Percentiles rank a stretch among this genome's conserved stretches.
Conservation (phyloP, 2,113 vertebrate species). For the Himantopus leucocephalus region DNA sequence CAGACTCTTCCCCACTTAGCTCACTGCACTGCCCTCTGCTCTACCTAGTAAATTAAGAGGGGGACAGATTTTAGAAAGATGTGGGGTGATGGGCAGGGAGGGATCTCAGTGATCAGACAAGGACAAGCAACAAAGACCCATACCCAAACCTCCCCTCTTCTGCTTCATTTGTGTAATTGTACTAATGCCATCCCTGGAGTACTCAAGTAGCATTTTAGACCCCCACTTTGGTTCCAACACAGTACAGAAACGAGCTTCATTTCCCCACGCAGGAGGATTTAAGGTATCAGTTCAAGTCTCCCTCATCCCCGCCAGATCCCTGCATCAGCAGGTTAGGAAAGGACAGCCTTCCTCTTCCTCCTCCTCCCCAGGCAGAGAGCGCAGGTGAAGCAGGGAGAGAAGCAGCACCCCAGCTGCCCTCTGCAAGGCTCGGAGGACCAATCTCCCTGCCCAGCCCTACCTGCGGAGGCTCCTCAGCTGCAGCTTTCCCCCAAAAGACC, state of each 20-base stretch:
- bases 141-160: neutral
- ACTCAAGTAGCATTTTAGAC: accelerated
- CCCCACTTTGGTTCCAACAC: accelerated
- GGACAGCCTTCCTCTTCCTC: neutral
- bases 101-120: neutral
- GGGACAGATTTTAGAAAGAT: neutral
- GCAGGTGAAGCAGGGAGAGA: neutral
- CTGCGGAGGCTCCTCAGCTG: neutral
- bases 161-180: neutral
- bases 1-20: neutral
- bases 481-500: neutral
- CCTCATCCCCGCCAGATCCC: neutral
- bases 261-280: neutral
- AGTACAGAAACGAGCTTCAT: neutral
- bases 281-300: accelerated
- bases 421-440: neutral
- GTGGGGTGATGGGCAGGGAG: neutral
- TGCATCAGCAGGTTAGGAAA: neutral
- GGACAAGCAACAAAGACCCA: neutral
- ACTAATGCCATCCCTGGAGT: neutral
- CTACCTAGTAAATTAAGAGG: neutral
- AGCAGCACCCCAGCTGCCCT: neutral
- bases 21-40: neutral
- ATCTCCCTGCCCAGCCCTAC: neutral
- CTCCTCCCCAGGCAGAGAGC: neutral